These are phyloP conservation scores for Panonychus citri DNA, from an alignment of 1,140 invertebrate genomes.

Conservation along the genomic window DNA sequence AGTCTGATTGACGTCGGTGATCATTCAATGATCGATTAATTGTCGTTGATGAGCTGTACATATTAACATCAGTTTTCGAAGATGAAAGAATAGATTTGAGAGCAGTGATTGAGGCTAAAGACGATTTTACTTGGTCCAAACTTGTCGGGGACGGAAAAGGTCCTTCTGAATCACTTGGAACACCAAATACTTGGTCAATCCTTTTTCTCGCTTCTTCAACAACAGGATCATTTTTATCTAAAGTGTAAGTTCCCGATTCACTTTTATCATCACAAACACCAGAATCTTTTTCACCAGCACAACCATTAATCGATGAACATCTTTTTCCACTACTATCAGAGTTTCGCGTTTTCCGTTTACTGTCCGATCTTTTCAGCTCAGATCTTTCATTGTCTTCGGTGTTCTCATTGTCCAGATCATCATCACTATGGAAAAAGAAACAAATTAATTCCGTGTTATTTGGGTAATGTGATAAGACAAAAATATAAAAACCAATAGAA, in stretches of 20 bases:
- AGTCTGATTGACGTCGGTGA: constrained; percentile 10
- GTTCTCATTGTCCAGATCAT: too few relatives aligned
- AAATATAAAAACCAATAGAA: too few relatives aligned
- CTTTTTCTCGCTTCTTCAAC: constrained; percentile 61
- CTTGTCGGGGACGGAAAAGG: too few relatives aligned
- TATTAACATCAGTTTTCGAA: not conserved
- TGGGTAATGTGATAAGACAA: too few relatives aligned
- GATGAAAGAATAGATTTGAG: not conserved
- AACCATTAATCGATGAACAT: not conserved
- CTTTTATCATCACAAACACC: constrained; percentile 26
- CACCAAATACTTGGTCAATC: constrained; percentile 51
- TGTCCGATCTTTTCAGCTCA: too few relatives aligned
- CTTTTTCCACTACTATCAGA: too few relatives aligned
- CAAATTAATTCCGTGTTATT: too few relatives aligned
- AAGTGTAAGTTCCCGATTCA: constrained; percentile 64
- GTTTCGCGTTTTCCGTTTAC: too few relatives aligned
- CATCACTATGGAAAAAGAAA: too few relatives aligned
- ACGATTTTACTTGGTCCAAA: too few relatives aligned
- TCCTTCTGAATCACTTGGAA: constrained; percentile 15
- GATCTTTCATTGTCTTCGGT: too few relatives aligned
- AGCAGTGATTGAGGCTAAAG: too few relatives aligned
- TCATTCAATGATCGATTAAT: not conserved
- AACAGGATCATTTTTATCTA: constrained; percentile 49
- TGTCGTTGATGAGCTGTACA: not conserved
- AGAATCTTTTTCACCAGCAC: constrained; percentile 12